phyloP scores from a whole-genome alignment of 1,140 invertebrate species.

The Eueides isabella region DNA sequence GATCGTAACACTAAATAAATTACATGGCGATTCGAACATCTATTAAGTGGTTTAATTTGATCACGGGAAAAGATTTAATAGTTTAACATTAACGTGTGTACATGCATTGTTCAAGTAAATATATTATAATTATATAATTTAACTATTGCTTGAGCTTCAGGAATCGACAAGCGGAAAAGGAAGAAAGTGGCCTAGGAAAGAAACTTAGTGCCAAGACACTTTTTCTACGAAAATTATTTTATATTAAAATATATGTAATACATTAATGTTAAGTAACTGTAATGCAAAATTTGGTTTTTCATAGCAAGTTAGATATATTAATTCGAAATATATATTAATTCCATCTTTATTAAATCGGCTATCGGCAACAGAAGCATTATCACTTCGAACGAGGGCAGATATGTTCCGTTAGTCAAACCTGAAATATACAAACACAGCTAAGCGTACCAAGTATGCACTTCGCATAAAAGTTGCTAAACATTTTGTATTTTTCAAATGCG shows the following conservation, averaged over 20 bases:
- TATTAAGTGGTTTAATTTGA: background rate
- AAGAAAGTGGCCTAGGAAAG: too few relatives aligned
- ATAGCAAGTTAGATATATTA: background rate
- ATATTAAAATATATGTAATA: background rate
- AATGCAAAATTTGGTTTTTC: background rate
- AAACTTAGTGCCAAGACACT: too few relatives aligned
- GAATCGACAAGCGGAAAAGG: too few relatives aligned
- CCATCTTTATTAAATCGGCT: slow-evolving; percentile 49
- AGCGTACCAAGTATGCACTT: slow-evolving; percentile 30
- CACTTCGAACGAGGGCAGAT: slow-evolving; percentile 63
- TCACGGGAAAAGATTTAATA: background rate
- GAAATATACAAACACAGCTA: slow-evolving; percentile 47
- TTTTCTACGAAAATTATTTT: too few relatives aligned
- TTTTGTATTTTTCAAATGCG: slow-evolving; percentile 18
- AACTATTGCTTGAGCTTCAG: too few relatives aligned
- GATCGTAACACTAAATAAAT: slow-evolving; percentile 29
- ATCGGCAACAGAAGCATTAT: slow-evolving; percentile 64
- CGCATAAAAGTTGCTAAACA: slow-evolving; percentile 28
- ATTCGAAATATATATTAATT: background rate
- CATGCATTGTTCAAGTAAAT: too few relatives aligned
- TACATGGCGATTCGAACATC: background rate
- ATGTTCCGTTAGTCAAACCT: slow-evolving; percentile 61
- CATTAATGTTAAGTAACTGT: background rate
- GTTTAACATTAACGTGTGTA: background rate
- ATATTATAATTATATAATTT: too few relatives aligned